Percentiles rank a stretch among this genome's conserved stretches.
Conservation (phyloP, 2,797 vertebrate genomes). For the Lacerta agilis region DNA sequence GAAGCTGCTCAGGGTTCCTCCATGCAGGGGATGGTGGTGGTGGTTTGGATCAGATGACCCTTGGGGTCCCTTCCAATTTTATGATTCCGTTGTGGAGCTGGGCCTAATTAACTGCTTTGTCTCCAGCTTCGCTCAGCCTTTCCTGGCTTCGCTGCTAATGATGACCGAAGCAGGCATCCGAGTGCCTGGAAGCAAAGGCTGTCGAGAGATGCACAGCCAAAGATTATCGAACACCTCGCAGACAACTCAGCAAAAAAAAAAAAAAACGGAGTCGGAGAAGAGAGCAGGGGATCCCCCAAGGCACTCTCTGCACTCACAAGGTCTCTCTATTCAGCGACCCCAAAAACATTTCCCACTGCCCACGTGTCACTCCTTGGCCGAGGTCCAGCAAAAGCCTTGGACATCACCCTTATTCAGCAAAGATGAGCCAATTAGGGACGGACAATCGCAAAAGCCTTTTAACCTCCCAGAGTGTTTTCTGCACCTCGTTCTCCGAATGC, state of each 20-base stretch:
- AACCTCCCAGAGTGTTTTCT: background rate
- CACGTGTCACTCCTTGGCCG: background rate
- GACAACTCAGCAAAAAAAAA: background rate
- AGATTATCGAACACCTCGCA: background rate
- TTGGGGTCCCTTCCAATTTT: too few relatives aligned
- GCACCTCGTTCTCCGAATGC: background rate
- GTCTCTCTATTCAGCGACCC: background rate
- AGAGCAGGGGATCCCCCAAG: background rate
- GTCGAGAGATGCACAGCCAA: background rate
- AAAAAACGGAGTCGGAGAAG: background rate
- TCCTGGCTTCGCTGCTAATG: background rate
- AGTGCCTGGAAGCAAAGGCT: background rate
- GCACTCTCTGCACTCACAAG: background rate
- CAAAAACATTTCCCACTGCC: background rate
- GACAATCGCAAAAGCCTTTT: background rate
- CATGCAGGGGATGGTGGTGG: too few relatives aligned
- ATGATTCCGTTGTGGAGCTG: too few relatives aligned
- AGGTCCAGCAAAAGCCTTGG: background rate
- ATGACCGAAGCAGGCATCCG: background rate
- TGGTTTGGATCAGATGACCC: too few relatives aligned
- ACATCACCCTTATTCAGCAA: background rate
- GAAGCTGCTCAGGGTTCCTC: background rate
- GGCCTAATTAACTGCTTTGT: constrained; percentile 1
- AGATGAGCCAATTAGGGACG: background rate
- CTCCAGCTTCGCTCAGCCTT: background rate